Evolutionary conservation across 2,113 vertebrate genomes (phyloP), one percentile per base, ranked within the genome.

Genomic region (Sakesphorus luctuosus): DNA sequence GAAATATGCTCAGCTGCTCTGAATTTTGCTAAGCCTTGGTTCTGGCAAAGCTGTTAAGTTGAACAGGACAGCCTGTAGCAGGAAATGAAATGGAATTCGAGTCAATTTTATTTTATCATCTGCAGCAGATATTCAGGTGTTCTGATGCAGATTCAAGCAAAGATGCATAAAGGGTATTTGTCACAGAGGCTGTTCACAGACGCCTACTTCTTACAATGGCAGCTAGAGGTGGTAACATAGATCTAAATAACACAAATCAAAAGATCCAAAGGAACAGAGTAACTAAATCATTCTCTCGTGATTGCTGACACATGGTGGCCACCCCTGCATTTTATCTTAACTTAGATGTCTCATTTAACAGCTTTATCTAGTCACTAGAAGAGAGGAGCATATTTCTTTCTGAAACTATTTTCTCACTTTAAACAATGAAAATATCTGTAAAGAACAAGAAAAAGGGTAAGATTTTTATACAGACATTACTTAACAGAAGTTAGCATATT

Each of bases 41-140:
- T 95, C 53, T 91, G 84, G 79, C 65, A 93, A 84, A 94, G 63
- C 47, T 79, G 19, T 72, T 74, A 46, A 66, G 35, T 35, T 86
- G 68, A 38, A 75, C 36, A 91, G 40, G 46, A 49, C 25, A 92
- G 36, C 11, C 65, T 74, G 44, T 10, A 52, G 35, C 63, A 91
- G 63, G 58, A 79, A 90, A 89, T 92, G 2, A 97, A 96, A 90
- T 44, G 8, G 52, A 93, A 91, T 94, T 90, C 75, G 72, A 63
- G 50, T 79, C 83, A 87, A 95, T 96, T 94, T 94, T 86, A 84
- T 95, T 96, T 96, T 69, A 84, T 94, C 82, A 78, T 71, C 94
- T 90, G 55, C 74, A 86, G 62, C 91, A 96, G 87, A 90, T 85
- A 50, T 84, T 81, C 89, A 93, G 87, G 79, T 94, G 40, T 90